These are phyloP conservation scores for Stenotaenia linearis DNA, from an alignment of 2,888 invertebrate species.

Conservation along the genomic window DNA sequence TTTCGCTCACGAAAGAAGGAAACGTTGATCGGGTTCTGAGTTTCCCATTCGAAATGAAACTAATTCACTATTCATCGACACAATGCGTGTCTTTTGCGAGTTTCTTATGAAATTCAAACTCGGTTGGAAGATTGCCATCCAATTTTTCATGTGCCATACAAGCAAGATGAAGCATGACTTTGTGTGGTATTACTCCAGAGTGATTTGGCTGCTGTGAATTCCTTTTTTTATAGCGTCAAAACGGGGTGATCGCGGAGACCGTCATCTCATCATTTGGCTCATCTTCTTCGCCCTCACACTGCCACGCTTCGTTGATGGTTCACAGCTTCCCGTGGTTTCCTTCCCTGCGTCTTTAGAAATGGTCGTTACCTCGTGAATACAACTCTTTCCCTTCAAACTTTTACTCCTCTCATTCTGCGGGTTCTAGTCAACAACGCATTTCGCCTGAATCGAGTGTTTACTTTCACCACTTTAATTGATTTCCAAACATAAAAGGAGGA, in stretches of 20 bases:
- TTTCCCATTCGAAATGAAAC: neutral
- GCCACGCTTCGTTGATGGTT: neutral
- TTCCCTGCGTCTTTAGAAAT: neutral
- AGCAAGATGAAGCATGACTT: neutral
- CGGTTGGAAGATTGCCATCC: neutral
- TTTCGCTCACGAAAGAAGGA: neutral
- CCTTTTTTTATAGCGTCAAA: neutral
- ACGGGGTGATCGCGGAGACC: neutral
- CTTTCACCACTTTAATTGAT: neutral
- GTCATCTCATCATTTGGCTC: slow-evolving; percentile 24
- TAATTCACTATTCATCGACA: neutral
- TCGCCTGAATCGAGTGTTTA: neutral
- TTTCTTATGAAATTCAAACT: neutral
- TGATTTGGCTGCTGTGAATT: slow-evolving; percentile 17
- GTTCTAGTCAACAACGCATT: neutral
- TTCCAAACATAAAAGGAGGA: neutral
- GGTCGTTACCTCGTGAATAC: neutral
- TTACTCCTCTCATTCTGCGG: neutral
- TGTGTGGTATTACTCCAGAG: neutral
- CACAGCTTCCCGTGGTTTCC: neutral
- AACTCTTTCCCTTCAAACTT: neutral
- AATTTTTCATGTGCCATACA: neutral
- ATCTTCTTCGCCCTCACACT: neutral
- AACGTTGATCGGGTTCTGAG: neutral
- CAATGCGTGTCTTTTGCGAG: neutral